Base-by-base conservation (phyloP, 2,888 invertebrate species). In the Trachelus stipa region DNA sequence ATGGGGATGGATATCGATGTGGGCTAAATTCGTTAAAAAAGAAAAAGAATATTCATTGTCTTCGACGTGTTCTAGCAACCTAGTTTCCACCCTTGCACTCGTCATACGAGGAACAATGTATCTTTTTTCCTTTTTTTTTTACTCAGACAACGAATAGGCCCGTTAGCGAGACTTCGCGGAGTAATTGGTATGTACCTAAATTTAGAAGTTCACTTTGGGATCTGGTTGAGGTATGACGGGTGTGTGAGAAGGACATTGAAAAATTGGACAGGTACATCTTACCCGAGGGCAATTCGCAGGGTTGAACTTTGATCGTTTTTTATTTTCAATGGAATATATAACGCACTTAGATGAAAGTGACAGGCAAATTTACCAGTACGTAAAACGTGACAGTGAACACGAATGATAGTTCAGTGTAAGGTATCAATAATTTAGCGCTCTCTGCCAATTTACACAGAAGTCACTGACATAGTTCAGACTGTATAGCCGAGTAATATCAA, bases 91-190 rank as follows among this genome's bases (percentile, higher is more conserved):
- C 73, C 12, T 56, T 79, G 74, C 34, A 73, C 75, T 34, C 75
- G 74, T 78, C 68, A 33, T 73, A 30, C 0, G 35, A 31, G 34
- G 35, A 73, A 34, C 71, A 74, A 76, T 71, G 76, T 56, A 74
- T 73, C 33, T 40, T 73, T 79, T 68, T 76, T 80, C 74, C 77
- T 77, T 76, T 80, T 77, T 77, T 56, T 68, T 74, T 56, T 76
- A 12, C 75, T 77, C 37, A 69, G 73, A 12, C 77, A 79, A 81
- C 80, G 83, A 83, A 85, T 82, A 79, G 81, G 81, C 81, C 82
- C 81, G 81, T 82, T 81, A 83, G 83, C 82, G 80, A 76, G 83
- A 82, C 77, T 76, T 83, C 81, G 83, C 81, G 80, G 80, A 79
- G 82, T 84, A 84, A 85, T 84, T 84, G 83, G 82, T 80, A 12